phyloP scores from a whole-genome alignment of 2,113 vertebrate genomes.

The Xiphophorus maculatus region DNA sequence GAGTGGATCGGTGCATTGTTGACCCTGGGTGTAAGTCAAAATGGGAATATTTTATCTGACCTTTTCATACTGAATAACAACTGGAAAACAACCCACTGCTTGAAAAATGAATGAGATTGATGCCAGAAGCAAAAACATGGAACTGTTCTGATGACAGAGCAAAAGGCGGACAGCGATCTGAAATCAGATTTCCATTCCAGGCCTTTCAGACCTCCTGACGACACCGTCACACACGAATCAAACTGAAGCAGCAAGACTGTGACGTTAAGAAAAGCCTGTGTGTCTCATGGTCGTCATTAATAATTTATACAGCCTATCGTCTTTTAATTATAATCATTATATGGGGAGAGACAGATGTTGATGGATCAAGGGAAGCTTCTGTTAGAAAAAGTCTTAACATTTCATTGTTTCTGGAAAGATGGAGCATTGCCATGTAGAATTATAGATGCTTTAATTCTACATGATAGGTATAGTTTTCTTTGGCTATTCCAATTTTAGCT shows the following conservation, averaged over 20 bases:
- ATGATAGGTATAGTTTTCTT: too few species aligned
- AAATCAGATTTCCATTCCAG: conserved; percentile 37
- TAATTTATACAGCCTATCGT: background rate
- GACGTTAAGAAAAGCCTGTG: background rate
- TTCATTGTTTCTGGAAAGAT: background rate
- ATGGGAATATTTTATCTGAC: conserved; percentile 1
- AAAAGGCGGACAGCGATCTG: background rate
- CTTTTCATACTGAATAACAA: background rate
- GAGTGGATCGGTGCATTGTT: background rate
- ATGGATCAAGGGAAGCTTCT: background rate
- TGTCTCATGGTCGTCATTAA: background rate
- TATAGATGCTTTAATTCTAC: too few species aligned
- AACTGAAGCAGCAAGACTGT: background rate
- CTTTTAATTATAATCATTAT: background rate
- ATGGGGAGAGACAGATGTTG: background rate
- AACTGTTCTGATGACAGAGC: conserved; percentile 3
- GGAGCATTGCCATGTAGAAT: too few species aligned
- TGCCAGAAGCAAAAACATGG: conserved; percentile 15
- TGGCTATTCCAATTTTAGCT: background rate
- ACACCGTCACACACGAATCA: background rate
- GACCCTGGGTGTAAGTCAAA: background rate
- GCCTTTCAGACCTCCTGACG: conserved; percentile 1
- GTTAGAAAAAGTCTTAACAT: background rate
- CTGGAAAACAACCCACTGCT: conserved; percentile 13
- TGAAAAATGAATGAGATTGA: too few species aligned